These are phyloP conservation scores for Tinamus major DNA, from an alignment of 2,797 vertebrate species.

Conservation along the genomic window DNA sequence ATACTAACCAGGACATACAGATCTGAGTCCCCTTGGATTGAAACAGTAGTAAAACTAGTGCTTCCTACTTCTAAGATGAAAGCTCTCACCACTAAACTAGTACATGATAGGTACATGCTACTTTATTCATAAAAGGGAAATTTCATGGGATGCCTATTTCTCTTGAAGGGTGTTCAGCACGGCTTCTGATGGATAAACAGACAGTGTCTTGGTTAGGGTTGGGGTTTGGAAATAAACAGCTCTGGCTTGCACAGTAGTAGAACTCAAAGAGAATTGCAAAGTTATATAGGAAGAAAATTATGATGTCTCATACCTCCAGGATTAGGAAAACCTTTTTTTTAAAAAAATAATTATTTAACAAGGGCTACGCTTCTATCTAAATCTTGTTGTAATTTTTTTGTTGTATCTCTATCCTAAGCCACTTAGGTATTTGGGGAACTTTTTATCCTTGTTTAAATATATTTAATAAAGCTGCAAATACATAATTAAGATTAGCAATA, in stretches of 20 bases:
- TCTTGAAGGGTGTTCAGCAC: background rate
- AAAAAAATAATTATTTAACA: background rate
- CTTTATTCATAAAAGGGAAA: background rate
- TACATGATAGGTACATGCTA: background rate
- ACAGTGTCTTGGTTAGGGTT: background rate
- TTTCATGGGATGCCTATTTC: background rate
- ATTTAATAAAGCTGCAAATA: conserved; percentile 51
- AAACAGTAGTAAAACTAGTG: background rate
- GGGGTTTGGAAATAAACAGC: background rate
- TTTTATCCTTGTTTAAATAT: background rate
- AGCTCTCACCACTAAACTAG: background rate
- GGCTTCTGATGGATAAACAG: background rate
- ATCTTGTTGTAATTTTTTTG: background rate
- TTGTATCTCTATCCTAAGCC: background rate
- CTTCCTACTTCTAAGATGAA: background rate
- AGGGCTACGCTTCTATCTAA: background rate
- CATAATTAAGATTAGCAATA: conserved; percentile 52
- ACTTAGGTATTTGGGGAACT: background rate
- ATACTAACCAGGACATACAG: too few relatives aligned
- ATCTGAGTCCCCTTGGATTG: background rate
- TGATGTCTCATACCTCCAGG: background rate
- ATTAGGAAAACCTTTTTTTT: background rate
- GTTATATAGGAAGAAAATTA: background rate
- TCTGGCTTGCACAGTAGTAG: background rate
- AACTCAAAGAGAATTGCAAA: background rate